Evolutionary conservation across 35 echinoderm and acorn worm genomes (phyloP).

Genomic region (Hemicentrotus pulcherrimus): DNA sequence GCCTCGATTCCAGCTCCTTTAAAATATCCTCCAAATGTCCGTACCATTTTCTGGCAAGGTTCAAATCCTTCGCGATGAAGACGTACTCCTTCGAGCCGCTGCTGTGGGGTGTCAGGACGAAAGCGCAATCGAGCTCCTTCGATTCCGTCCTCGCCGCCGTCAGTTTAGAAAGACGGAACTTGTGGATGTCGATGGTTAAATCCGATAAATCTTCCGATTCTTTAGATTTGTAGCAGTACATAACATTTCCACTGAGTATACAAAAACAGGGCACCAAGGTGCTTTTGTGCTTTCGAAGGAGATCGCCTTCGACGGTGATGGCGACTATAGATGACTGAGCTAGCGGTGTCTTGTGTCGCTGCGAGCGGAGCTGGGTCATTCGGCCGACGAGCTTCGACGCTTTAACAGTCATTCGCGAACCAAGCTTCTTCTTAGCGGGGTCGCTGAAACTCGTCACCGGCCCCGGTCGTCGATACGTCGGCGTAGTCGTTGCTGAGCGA

Average conservation of each 20-base stretch:
- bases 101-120: not conserved
- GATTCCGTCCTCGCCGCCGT: constrained; percentile 29
- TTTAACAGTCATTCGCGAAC: constrained; percentile 23
- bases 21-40: constrained; percentile 32
- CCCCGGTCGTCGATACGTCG: not conserved
- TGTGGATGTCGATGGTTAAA: constrained; percentile 27
- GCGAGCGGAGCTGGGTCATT: not conserved
- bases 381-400: constrained; percentile 37
- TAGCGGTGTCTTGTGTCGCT: not conserved
- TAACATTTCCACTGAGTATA: not conserved
- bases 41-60: constrained; percentile 25
- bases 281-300: constrained; percentile 34
- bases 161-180: not conserved
- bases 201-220: constrained; percentile 36
- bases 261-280: constrained; percentile 29
- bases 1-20: not conserved
- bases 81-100: constrained; percentile 18
- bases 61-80: constrained; percentile 22
- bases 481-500: not conserved
- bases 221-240: constrained; percentile 33
- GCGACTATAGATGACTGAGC: not conserved
- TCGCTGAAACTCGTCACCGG: constrained; percentile 24
- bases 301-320: constrained; percentile 33
- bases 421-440: not conserved
- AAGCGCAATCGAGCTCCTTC: constrained; percentile 39